These are phyloP conservation scores for Holcopasites calliopsidis DNA, from an alignment of 1,140 invertebrate genomes.

Conservation along the genomic window DNA sequence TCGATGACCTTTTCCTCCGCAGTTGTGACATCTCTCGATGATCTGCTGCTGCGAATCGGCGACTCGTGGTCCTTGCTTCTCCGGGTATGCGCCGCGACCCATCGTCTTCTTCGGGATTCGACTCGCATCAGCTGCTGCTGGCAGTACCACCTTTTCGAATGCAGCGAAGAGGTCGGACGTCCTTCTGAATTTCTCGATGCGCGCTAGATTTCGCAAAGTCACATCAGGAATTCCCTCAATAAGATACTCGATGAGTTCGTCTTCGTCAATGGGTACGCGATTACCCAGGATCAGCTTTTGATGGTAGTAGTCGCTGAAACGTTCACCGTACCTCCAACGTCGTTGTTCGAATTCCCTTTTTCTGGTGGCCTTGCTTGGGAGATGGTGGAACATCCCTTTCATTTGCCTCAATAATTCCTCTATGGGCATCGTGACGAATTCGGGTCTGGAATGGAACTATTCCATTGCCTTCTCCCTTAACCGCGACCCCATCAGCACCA, in stretches of 20 bases:
- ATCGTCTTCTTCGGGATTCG: no score
- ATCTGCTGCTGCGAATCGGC: no score
- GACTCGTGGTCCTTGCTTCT: no score
- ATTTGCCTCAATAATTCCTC: neutral
- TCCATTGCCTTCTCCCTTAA: neutral
- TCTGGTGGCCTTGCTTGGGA: neutral
- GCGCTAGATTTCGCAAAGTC: neutral
- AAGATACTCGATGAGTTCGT: neutral
- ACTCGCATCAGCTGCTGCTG: no score
- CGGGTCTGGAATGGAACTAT: slow-evolving; percentile 1
- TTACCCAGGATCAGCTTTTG: slow-evolving; percentile 1
- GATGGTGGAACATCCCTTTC: neutral
- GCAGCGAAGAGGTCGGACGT: neutral
- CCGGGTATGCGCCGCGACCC: no score
- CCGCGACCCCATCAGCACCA: neutral
- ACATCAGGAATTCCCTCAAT: neutral
- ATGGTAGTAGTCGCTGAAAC: neutral
- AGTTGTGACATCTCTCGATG: slow-evolving; percentile 46
- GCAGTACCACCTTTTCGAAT: no score
- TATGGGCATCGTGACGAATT: neutral
- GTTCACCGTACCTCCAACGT: neutral
- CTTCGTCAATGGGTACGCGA: neutral
- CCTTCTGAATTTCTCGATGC: neutral
- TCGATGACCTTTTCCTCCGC: slow-evolving; percentile 33
- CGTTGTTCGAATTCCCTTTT: slow-evolving; percentile 2